These are phyloP conservation scores for Hippocampus guttulatus DNA, from an alignment of 2,113 vertebrate species.

Conservation along the genomic window DNA sequence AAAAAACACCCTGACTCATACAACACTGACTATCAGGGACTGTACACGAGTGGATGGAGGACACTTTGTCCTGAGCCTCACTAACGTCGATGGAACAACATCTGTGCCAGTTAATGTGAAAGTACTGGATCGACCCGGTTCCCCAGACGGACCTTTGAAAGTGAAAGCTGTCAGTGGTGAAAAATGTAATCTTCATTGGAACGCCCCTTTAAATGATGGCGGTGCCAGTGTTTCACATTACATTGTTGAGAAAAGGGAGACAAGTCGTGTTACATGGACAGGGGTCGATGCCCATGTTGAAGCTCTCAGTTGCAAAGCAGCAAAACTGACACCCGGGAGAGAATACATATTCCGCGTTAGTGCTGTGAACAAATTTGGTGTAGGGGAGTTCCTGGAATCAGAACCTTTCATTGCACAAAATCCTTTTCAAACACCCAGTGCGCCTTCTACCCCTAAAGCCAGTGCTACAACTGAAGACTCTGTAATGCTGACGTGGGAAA, in stretches of 20 bases:
- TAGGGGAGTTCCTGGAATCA: constrained; percentile 91
- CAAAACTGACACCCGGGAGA: constrained; percentile 88
- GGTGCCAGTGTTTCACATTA: constrained; percentile 89
- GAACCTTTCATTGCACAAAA: constrained; percentile 88
- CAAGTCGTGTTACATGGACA: constrained; percentile 94
- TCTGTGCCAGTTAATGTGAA: constrained; percentile 87
- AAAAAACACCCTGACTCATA: constrained; percentile 85
- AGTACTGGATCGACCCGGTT: constrained; percentile 92
- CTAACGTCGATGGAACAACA: constrained; percentile 88
- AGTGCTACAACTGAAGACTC: constrained; percentile 89
- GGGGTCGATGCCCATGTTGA: constrained; percentile 86
- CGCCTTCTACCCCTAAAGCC: constrained; percentile 85
- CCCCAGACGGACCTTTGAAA: constrained; percentile 84
- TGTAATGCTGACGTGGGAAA: constrained; percentile 87
- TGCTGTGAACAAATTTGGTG: constrained; percentile 93
- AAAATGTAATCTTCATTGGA: constrained; percentile 93
- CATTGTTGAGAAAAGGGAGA: constrained; percentile 94
- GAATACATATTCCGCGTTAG: constrained; percentile 96
- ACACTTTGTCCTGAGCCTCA: constrained; percentile 85
- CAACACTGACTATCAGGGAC: constrained; percentile 85
- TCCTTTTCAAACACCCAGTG: constrained; percentile 85
- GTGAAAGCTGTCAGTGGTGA: constrained; percentile 89
- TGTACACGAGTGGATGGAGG: constrained; percentile 88
- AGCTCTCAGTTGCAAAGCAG: constrained; percentile 90
- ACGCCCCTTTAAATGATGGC: constrained; percentile 87